These are phyloP conservation scores for Sminthurinus aureus DNA, from an alignment of 2,888 invertebrate genomes.

Conservation along the genomic window DNA sequence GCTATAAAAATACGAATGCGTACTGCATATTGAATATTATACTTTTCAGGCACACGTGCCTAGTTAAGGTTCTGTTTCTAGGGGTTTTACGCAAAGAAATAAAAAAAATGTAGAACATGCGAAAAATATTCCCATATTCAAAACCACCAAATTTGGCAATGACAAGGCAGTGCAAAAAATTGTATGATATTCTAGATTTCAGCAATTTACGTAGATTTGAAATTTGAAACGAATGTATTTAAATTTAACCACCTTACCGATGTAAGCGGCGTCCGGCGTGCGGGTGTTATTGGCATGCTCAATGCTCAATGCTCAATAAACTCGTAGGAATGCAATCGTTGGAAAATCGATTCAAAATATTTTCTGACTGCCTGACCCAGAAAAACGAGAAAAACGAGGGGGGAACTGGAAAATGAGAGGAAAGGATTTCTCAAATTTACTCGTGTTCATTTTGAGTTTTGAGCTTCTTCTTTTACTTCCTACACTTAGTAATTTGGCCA, in stretches of 20 bases:
- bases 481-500: background rate
- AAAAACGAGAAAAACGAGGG: background rate
- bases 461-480: background rate
- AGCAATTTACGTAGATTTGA: background rate
- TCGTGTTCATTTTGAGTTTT: background rate
- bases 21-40: too few species aligned
- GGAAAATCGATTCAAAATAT: conserved; percentile 11
- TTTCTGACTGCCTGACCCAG: conserved; percentile 1
- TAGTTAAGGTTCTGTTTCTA: too few species aligned
- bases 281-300: background rate
- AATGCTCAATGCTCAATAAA: background rate
- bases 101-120: too few species aligned
- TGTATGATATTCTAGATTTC: too few species aligned
- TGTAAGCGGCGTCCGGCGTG: background rate
- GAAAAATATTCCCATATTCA: too few species aligned
- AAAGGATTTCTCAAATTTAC: conserved; percentile 1
- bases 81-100: too few species aligned
- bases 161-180: too few species aligned
- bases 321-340: background rate
- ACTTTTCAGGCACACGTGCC: too few species aligned
- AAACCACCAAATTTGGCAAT: too few species aligned
- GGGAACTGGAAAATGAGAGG: too few species aligned
- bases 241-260: background rate
- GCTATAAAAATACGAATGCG: too few species aligned
- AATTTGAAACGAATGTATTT: background rate